Evolutionary conservation across 2,113 vertebrate genomes (phyloP), one percentile per base, ranked within the genome.

Genomic region (Calypte anna): DNA sequence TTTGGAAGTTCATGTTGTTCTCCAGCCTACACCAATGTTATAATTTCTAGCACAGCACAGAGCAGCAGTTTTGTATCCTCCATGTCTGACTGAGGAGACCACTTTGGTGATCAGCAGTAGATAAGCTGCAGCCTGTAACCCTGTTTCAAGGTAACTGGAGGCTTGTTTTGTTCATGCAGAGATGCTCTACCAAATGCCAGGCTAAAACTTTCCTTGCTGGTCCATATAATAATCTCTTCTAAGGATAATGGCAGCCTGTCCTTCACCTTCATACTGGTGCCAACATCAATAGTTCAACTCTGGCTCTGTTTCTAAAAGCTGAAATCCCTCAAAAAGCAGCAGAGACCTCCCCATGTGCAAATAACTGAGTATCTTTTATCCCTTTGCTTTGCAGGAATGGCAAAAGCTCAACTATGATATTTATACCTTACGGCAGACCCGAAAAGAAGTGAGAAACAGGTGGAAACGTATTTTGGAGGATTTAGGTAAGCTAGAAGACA

Each of bases 331-430:
- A 31, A 38, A 63, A 67, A 70, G 59, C 59, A 82, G 28, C 36
- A 25, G 53, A 59, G 46, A 57, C 31, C 21, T n/a, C 53, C 14
- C 62, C 8, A 0, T 25, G 2, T 55, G 22, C 79, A 80, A 69
- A 4, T 91, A 36, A 18, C 36, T 46, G 43, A 85, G 24, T 46
- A 25, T 91, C 76, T 77, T 14, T 95, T 75, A 70, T 18, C 36
- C 22, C 25, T 75, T 89, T 92, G 73, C 80, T 90, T 93, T 87
- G 57, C 91, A 99, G 99, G 98, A 99, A 84, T 99, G 99, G 99
- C 99, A 99, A 86, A 99, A 99, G 96, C 98, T 99, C 94, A 99
- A 99, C 94, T 99, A 98, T 40, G 98, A 99, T 83, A 99, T 99
- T 81, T 98, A 99, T 50, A 97, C 97, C 6, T 92, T 99, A 81